Evolutionary conservation across 2,888 invertebrate genomes (phyloP).

Genomic region (Balanococcus diminutus): DNA sequence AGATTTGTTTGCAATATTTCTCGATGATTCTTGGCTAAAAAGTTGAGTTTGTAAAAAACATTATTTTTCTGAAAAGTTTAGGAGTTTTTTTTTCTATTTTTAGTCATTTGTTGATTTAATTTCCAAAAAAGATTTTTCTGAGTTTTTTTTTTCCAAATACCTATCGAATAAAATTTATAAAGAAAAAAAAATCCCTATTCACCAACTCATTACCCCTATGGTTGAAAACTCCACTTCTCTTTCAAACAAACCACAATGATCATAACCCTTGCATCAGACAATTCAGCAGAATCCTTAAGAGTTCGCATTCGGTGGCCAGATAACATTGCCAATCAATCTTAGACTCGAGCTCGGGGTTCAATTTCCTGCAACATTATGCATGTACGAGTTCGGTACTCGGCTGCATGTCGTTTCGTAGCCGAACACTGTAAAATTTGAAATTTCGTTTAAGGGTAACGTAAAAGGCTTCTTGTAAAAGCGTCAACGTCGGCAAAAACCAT

Average conservation of each 20-base stretch:
- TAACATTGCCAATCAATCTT: neutral
- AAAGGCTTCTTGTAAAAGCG: slow-evolving; percentile 36
- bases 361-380: slow-evolving; percentile 27
- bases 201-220: neutral
- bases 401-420: too few species aligned
- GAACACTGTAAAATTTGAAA: slow-evolving; percentile 25
- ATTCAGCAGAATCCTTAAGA: neutral
- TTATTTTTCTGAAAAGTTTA: too few species aligned
- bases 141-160: too few species aligned
- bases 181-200: neutral
- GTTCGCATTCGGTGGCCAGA: neutral
- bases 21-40: too few species aligned
- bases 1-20: too few species aligned
- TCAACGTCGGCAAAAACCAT: slow-evolving; percentile 40
- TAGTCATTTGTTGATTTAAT: too few species aligned
- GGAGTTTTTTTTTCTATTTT: too few species aligned
- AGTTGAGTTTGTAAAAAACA: too few species aligned
- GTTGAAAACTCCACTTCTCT: neutral
- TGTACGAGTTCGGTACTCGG: neutral
- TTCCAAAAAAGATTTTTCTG: too few species aligned
- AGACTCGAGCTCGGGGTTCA: neutral
- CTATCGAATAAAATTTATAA: too few species aligned
- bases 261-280: neutral
- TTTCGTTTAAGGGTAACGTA: slow-evolving; percentile 9
- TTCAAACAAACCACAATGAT: neutral